Evolutionary conservation across 1,140 invertebrate genomes (phyloP).

Genomic region (Drosophila kepulauana): DNA sequence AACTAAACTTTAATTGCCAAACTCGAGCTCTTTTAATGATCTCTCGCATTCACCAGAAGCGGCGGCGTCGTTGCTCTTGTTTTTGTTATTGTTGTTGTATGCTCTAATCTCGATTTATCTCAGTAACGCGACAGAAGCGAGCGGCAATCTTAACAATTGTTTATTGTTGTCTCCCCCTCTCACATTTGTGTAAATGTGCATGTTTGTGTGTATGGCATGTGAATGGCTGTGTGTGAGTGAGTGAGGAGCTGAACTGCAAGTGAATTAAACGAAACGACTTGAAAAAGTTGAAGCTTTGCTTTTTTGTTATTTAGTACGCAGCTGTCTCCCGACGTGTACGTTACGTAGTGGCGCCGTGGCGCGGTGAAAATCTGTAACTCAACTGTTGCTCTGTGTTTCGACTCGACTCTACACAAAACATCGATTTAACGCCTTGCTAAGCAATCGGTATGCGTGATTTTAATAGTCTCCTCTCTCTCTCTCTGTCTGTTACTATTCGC

Average conservation of each 20-base stretch:
- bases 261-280: constrained; percentile 81
- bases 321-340: constrained; percentile 74
- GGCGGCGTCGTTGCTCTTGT: constrained; percentile 2
- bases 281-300: constrained; percentile 78
- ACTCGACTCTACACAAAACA: constrained; percentile 23
- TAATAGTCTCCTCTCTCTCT: neutral
- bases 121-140: constrained; percentile 20
- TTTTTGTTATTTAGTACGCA: constrained; percentile 77
- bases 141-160: constrained; percentile 70
- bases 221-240: constrained; percentile 32
- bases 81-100: constrained; percentile 24
- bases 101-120: constrained; percentile 58
- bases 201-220: constrained; percentile 12
- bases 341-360: constrained; percentile 72
- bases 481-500: constrained; percentile 11
- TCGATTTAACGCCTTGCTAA: constrained; percentile 53
- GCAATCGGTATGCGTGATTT: constrained; percentile 74
- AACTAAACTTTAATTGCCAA: constrained; percentile 24
- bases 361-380: constrained; percentile 67
- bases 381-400: constrained; percentile 3
- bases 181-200: constrained; percentile 40
- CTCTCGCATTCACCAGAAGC: constrained; percentile 37
- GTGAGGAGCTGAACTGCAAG: constrained; percentile 56
- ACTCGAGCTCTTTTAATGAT: constrained; percentile 15
- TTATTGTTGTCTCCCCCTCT: constrained; percentile 58